A percentile compares a stretch with the other conserved stretches of the same genome.
Conservation (phyloP, 35 echinoderm and acorn worm species). For the Nesometra sesokonis region DNA sequence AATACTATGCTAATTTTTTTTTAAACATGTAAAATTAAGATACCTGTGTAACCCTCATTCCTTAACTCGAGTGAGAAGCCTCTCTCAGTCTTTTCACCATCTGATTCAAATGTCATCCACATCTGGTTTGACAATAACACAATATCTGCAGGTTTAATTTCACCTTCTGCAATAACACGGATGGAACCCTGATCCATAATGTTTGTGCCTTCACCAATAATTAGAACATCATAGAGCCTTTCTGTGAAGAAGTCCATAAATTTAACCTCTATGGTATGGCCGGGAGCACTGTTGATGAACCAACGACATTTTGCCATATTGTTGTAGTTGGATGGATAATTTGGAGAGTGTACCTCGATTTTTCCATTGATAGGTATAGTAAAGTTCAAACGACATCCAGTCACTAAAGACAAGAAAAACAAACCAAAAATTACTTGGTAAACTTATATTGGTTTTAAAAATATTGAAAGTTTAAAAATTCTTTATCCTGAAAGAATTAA, state of each 20-base stretch:
- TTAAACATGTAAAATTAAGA: too few relatives aligned
- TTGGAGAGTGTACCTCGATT: slow-evolving; percentile 62
- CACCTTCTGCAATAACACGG: neutral
- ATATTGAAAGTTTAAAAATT: neutral
- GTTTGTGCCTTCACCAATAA: slow-evolving; percentile 55
- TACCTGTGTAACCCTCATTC: slow-evolving; percentile 76
- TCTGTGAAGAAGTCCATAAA: slow-evolving; percentile 74
- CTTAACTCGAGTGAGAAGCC: slow-evolving; percentile 80
- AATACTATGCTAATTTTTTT: too few relatives aligned
- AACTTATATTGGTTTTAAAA: neutral
- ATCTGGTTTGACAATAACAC: slow-evolving; percentile 14
- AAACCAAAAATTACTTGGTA: neutral
- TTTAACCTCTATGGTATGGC: slow-evolving; percentile 20
- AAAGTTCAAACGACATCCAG: slow-evolving; percentile 73
- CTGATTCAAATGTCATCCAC: slow-evolving; percentile 77
- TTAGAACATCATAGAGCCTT: slow-evolving; percentile 50
- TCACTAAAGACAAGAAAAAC: slow-evolving; percentile 37
- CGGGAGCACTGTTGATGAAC: slow-evolving; percentile 49
- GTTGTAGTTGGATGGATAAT: slow-evolving; percentile 81
- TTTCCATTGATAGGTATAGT: slow-evolving; percentile 46
- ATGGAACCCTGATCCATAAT: slow-evolving; percentile 25
- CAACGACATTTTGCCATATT: slow-evolving; percentile 90
- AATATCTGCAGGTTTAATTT: slow-evolving; percentile 7
- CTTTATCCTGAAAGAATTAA: slow-evolving; percentile 2
- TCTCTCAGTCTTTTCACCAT: slow-evolving; percentile 79